Base-by-base conservation (phyloP, 2,888 invertebrate genomes). In the Drosophila gaucha region DNA sequence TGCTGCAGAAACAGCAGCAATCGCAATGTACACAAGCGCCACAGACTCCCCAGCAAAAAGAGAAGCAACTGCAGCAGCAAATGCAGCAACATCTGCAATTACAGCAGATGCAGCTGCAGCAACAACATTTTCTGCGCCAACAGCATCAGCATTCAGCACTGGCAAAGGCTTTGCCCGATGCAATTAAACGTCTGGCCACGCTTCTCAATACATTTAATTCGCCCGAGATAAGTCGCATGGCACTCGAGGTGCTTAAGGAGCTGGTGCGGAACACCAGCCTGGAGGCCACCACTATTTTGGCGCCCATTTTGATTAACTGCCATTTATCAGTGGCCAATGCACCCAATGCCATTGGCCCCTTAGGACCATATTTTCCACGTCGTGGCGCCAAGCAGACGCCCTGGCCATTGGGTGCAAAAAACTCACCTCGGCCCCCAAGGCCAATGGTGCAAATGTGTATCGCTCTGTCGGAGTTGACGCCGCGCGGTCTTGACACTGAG, bases 121-220 rank as follows among this genome's bases (percentile, higher is more conserved):
- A 89, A 28, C 90, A 90, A 62, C 88, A 89, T 28, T 84, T 89
- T 9, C 71, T 90, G 26, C 86, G 90, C 3, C 89, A 89, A 43
- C 90, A 90, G 43, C 89, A 90, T 55, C 90, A 90, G 22, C 90
- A 91, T 26, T 84, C 90, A 2, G 77, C 89, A 0, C 74, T 90
- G 24, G 95, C 95, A 70, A 97, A 97, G 91, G 98, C 98, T 86
- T 95, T 97, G 94, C 94, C 96, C 35, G 98, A 98, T 90, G 95
- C 97, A 14, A 93, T 97, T n/a, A 94, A 97, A 62, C 95, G 97
- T 66, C 92, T 98, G 71, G 95, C 97, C 30, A 97, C 97, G 0
- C 93, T 98, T 74, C 94, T 98, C 54, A 98, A 98, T 90, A 95
- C 97, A 12, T 98, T 96, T 89, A 97, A 97, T 89, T 96, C 97